Percentiles rank a stretch among this genome's conserved stretches.
Evolutionary conservation across 2,797 vertebrate genomes (phyloP).

Genomic region (Platalea minor): DNA sequence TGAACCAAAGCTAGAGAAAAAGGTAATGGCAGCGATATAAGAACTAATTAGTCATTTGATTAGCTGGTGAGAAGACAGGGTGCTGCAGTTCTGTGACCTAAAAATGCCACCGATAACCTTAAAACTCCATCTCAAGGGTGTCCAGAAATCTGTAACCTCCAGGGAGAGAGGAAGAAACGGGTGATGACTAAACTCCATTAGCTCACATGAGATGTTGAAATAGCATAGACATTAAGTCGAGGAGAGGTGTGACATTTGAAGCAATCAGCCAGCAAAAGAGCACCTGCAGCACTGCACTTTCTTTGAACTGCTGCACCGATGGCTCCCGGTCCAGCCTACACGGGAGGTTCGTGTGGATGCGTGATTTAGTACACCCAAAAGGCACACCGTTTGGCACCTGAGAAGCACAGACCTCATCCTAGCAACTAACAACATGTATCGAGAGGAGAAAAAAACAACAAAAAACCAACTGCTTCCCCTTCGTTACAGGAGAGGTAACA

Average conservation of each 20-base stretch:
- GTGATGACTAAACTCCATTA: conserved; percentile 10
- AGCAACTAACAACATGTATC: not conserved
- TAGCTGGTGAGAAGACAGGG: not conserved
- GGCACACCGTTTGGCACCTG: not conserved
- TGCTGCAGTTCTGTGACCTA: conserved; percentile 23
- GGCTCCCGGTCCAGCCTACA: not conserved
- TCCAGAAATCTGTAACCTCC: not conserved
- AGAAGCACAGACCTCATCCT: conserved; percentile 13
- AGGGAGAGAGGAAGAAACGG: not conserved
- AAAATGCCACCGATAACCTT: conserved; percentile 28
- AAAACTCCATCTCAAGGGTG: conserved; percentile 22
- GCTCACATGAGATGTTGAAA: conserved; percentile 1
- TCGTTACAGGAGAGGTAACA: not conserved
- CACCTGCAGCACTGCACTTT: conserved; percentile 59
- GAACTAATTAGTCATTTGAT: conserved; percentile 45
- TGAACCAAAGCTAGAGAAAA: conserved; percentile 25
- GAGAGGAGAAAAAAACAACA: not conserved
- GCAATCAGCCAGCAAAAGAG: conserved; percentile 41
- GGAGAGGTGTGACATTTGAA: conserved; percentile 47
- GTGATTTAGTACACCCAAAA: not conserved
- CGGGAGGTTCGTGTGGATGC: not conserved
- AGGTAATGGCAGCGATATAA: not conserved
- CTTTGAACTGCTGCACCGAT: conserved; percentile 17
- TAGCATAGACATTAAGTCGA: not conserved
- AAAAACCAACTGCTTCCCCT: not conserved